These are phyloP conservation scores for Anthophora plumipes DNA, from an alignment of 2,888 invertebrate genomes.

Conservation along the genomic window DNA sequence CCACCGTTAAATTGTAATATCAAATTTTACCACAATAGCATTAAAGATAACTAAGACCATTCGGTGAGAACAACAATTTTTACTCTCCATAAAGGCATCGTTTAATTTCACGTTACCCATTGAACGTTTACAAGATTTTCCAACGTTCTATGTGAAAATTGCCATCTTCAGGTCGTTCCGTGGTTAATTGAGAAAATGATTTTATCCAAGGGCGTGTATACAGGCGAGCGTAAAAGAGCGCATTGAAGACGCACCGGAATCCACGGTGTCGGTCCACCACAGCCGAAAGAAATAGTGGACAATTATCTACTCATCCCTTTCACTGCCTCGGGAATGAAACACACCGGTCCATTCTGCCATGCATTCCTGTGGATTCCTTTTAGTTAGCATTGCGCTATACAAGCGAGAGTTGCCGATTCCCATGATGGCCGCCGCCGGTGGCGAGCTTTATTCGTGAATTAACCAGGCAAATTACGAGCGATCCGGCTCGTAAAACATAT, in stretches of 20 bases:
- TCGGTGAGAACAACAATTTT: neutral
- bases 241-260: conserved; percentile 33
- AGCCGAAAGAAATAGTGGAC: conserved; percentile 56
- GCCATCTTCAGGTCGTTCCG: conserved; percentile 7
- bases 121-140: neutral
- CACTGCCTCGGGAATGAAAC: conserved; percentile 52
- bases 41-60: neutral
- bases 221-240: conserved; percentile 4
- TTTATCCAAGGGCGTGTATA: conserved; percentile 44
- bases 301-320: conserved; percentile 69
- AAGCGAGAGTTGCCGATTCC: conserved; percentile 49
- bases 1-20: neutral
- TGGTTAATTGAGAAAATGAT: conserved; percentile 64
- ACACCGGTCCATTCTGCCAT: conserved; percentile 50
- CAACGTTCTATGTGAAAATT: neutral
- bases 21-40: neutral
- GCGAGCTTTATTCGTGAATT: conserved; percentile 48
- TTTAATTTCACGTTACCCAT: neutral
- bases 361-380: conserved; percentile 60
- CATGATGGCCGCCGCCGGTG: conserved; percentile 38
- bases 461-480: conserved; percentile 52
- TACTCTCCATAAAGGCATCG: neutral
- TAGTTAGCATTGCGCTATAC: conserved; percentile 37
- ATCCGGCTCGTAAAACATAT: conserved; percentile 32
- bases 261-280: conserved; percentile 27